Evolutionary conservation across 2,797 vertebrate genomes (phyloP).

Genomic region (Gymnodraco acuticeps): DNA sequence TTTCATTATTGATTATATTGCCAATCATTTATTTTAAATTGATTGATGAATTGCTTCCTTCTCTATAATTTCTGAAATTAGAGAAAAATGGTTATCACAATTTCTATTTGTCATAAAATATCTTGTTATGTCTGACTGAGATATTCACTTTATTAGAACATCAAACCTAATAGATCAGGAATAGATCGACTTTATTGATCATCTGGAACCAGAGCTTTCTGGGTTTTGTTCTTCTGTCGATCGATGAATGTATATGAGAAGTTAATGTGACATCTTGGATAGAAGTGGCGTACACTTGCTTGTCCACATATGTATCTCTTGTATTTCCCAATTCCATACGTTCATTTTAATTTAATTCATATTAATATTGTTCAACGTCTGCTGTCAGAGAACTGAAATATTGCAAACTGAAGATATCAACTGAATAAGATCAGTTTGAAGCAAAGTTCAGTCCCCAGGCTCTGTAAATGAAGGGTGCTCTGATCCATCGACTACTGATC

Average conservation of each 20-base stretch:
- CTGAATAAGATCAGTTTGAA: slow-evolving; percentile 11
- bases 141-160: background rate
- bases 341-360: background rate
- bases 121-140: background rate
- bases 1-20: background rate
- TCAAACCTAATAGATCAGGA: background rate
- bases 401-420: background rate
- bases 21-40: background rate
- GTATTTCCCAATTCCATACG: background rate
- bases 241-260: background rate
- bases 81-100: background rate
- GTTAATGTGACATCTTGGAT: slow-evolving; percentile 9
- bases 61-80: background rate
- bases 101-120: background rate
- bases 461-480: background rate
- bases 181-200: background rate
- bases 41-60: too few species aligned
- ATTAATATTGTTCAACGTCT: background rate
- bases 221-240: background rate
- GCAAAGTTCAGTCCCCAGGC: background rate
- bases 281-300: slow-evolving; percentile 23
- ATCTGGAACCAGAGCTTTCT: background rate
- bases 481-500: too few species aligned
- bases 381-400: slow-evolving; percentile 14
- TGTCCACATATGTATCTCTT: slow-evolving; percentile 43